phyloP scores from a whole-genome alignment of 1,140 invertebrate genomes.

The Temnothorax longispinosus region DNA sequence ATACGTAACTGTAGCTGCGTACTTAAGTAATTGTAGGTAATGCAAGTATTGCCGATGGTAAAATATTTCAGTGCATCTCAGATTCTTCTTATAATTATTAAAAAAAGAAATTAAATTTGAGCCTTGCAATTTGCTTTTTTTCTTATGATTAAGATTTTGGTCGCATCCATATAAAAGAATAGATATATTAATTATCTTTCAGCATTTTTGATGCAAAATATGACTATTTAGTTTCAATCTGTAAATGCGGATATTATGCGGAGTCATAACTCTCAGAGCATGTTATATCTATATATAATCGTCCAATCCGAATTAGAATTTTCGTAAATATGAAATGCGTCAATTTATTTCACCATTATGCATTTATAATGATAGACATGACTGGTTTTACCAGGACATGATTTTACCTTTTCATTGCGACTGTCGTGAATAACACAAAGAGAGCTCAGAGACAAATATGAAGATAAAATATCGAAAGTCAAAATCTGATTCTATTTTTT shows the following conservation, averaged over 20 bases:
- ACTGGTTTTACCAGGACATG: no score
- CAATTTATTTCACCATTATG: neutral
- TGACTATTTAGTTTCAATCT: neutral
- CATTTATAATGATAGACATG: neutral
- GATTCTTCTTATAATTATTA: neutral
- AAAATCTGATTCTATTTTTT: neutral
- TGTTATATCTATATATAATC: neutral
- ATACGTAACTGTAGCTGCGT: neutral
- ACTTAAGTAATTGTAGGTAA: neutral
- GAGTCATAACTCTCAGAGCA: neutral
- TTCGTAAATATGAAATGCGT: neutral
- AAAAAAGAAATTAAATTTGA: neutral
- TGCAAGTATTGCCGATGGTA: neutral
- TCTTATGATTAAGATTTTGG: neutral
- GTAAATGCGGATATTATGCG: neutral
- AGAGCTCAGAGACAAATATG: neutral
- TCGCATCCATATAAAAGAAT: neutral
- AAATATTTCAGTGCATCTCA: neutral
- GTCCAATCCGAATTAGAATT: neutral
- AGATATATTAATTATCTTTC: constrained; percentile 1
- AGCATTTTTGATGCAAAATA: neutral
- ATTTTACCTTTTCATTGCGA: neutral
- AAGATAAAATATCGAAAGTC: neutral
- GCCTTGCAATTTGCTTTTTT: neutral
- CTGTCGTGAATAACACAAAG: neutral